A percentile compares a stretch with the other conserved stretches of the same genome.
These are phyloP conservation scores for Acipenser transmontanus DNA, from an alignment of 2,797 vertebrate genomes.

Conservation along the genomic window DNA sequence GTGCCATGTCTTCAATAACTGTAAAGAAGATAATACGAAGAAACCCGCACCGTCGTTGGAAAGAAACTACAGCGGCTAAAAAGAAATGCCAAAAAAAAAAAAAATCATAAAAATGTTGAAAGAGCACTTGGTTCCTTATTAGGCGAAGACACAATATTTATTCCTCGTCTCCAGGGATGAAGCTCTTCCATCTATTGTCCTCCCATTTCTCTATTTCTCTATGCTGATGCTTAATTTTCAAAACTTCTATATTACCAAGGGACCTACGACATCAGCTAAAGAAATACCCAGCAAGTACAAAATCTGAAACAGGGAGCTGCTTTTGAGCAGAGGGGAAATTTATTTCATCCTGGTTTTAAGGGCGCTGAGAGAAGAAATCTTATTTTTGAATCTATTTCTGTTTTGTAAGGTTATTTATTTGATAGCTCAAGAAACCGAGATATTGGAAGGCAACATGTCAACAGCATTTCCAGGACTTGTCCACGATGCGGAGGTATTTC, in stretches of 20 bases:
- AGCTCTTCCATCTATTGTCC: constrained; percentile 99
- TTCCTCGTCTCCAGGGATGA: constrained; percentile 99
- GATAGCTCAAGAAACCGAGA: constrained; percentile 35
- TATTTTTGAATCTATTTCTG: constrained; percentile 56
- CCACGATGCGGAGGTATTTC: constrained; percentile 96
- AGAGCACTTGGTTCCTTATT: constrained; percentile 95
- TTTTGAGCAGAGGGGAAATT: constrained; percentile 98
- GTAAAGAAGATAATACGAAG: constrained; percentile 23
- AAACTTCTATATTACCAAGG: constrained; percentile 99
- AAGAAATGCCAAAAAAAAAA: constrained; percentile 59
- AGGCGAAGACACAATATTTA: constrained; percentile 99
- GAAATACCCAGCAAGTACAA: constrained; percentile 99
- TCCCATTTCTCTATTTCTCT: constrained; percentile 99
- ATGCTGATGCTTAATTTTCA: constrained; percentile 99
- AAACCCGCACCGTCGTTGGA: constrained; percentile 36
- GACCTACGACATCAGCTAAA: constrained; percentile 99
- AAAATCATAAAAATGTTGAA: constrained; percentile 93
- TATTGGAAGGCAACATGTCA: constrained; percentile 89
- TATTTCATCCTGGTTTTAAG: constrained; percentile 92
- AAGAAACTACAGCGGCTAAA: constrained; percentile 49
- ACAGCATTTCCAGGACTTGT: constrained; percentile 98
- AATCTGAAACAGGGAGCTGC: constrained; percentile 98
- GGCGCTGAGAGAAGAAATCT: constrained; percentile 68
- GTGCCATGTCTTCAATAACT: constrained; percentile 11
- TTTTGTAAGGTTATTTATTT: constrained; percentile 55